Conservation (phyloP, 53 echinoderm and acorn worm genomes). For the Henricia sp. region DNA sequence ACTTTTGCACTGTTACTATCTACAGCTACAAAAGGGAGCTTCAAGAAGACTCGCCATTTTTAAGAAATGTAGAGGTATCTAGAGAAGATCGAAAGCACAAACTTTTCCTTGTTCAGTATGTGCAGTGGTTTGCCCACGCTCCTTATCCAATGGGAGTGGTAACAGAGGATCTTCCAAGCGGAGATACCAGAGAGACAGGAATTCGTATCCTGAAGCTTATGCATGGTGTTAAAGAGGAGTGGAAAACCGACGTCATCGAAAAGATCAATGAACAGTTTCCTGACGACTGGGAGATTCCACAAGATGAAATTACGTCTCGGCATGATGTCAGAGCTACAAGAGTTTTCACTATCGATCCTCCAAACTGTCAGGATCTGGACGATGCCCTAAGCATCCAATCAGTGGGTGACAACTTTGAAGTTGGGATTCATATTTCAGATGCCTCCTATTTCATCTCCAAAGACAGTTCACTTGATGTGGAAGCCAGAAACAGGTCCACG, state of each 20-base stretch:
- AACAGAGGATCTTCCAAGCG: slow-evolving; percentile 70
- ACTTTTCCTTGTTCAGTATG: slow-evolving; percentile 78
- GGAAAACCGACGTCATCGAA: slow-evolving; percentile 42
- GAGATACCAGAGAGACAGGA: slow-evolving; percentile 50
- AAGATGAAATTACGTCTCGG: slow-evolving; percentile 48
- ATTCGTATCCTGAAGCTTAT: slow-evolving; percentile 71
- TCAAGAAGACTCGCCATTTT: slow-evolving; percentile 12
- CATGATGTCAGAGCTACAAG: slow-evolving; percentile 34
- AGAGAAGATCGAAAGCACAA: slow-evolving; percentile 70
- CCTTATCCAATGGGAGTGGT: slow-evolving; percentile 79
- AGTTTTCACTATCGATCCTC: slow-evolving; percentile 83
- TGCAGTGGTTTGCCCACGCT: slow-evolving; percentile 66
- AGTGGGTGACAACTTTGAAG: slow-evolving; percentile 34
- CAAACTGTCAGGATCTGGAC: slow-evolving; percentile 75
- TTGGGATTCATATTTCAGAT: slow-evolving; percentile 93
- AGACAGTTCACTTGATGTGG: slow-evolving; percentile 57
- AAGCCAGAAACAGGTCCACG: slow-evolving; percentile 70
- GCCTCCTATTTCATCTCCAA: slow-evolving; percentile 67
- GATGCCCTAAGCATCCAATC: slow-evolving; percentile 79
- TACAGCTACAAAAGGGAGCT: neutral
- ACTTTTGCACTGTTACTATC: neutral
- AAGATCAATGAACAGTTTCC: slow-evolving; percentile 56
- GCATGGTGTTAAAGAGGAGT: slow-evolving; percentile 70
- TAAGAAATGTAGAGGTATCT: slow-evolving; percentile 56
- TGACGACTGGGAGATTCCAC: slow-evolving; percentile 70